phyloP scores from a whole-genome alignment of 2,797 vertebrate species.

The Chelonia mydas region DNA sequence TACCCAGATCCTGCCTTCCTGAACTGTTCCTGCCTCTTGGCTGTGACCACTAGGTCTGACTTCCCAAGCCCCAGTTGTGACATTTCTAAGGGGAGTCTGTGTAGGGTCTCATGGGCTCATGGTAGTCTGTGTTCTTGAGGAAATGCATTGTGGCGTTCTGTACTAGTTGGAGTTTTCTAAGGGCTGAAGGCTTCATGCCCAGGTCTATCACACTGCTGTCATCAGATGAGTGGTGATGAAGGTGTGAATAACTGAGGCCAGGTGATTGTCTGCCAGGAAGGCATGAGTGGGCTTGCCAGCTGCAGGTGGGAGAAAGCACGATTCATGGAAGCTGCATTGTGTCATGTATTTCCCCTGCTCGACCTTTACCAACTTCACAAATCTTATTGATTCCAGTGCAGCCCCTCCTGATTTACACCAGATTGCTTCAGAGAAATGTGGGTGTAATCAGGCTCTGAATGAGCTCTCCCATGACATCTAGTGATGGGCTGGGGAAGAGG shows the following conservation, averaged over 20 bases:
- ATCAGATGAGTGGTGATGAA: not conserved
- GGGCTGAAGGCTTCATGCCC: not conserved
- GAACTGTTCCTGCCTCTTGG: not conserved
- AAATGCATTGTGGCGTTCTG: not conserved
- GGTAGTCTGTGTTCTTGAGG: not conserved
- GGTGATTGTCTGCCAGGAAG: not conserved
- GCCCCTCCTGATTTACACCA: not conserved
- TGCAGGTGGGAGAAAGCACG: not conserved
- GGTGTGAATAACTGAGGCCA: not conserved
- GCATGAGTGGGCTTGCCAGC: not conserved
- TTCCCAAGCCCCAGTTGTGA: not conserved
- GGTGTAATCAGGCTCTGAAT: no score
- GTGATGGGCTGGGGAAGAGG: no score
- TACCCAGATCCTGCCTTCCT: not conserved
- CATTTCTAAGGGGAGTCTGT: not conserved
- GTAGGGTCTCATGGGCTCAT: not conserved
- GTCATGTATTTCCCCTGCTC: not conserved
- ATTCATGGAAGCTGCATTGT: not conserved
- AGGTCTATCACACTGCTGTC: not conserved
- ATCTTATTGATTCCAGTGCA: not conserved
- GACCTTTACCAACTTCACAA: not conserved
- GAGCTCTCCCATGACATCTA: no score
- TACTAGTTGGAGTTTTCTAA: not conserved
- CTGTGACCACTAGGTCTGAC: not conserved
- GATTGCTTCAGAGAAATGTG: not conserved